Evolutionary conservation across 2,113 vertebrate genomes (phyloP).

Genomic region (Antigone vipio): DNA sequence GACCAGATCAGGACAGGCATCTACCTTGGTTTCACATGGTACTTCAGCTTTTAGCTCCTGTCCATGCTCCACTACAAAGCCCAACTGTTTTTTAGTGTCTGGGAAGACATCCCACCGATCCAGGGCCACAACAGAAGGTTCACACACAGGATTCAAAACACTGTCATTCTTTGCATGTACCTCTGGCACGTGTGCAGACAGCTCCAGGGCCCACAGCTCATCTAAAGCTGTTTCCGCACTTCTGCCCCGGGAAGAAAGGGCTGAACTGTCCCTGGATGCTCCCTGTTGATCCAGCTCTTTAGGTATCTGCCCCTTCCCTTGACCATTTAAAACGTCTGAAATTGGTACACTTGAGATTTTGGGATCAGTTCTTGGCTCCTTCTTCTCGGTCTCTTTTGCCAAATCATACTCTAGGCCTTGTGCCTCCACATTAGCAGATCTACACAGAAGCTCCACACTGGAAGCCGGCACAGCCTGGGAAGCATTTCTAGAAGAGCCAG

Average conservation of each 20-base stretch:
- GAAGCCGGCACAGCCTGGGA: conserved; percentile 58
- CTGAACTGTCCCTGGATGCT: neutral
- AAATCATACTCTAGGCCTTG: neutral
- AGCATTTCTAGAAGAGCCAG: conserved; percentile 53
- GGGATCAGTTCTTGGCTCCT: conserved; percentile 29
- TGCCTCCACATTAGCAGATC: conserved; percentile 43
- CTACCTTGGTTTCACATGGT: neutral
- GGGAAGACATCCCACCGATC: conserved; percentile 76
- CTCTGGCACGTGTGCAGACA: neutral
- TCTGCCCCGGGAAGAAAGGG: neutral
- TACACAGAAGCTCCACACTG: conserved; percentile 44
- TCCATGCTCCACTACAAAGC: neutral
- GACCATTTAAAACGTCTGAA: conserved; percentile 35
- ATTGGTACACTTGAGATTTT: neutral
- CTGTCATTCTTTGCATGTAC: neutral
- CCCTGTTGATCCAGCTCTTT: neutral
- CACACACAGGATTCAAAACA: neutral
- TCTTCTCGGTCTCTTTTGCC: conserved; percentile 32
- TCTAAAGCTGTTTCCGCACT: neutral
- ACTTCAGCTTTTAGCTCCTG: neutral
- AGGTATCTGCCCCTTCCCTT: neutral
- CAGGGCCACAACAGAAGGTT: conserved; percentile 64
- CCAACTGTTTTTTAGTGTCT: conserved; percentile 62
- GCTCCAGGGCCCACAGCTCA: conserved; percentile 19
- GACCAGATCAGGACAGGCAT: neutral